These are phyloP conservation scores for Champsocephalus esox DNA, from an alignment of 2,797 vertebrate species.

Conservation along the genomic window DNA sequence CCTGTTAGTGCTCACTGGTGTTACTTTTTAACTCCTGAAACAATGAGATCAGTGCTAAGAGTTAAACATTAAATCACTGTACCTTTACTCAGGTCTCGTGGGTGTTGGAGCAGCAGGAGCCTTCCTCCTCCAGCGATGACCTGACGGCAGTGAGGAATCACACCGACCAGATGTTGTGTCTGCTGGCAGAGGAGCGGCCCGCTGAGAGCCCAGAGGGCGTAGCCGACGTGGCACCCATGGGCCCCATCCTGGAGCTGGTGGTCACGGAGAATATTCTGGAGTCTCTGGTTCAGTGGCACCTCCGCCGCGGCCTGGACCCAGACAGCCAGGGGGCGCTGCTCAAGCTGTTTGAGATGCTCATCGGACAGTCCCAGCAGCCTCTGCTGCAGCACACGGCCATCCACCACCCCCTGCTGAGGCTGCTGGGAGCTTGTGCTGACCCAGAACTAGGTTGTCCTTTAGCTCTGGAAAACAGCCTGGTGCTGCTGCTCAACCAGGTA, in stretches of 20 bases:
- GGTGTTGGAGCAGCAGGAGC: constrained; percentile 89
- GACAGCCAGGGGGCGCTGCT: constrained; percentile 90
- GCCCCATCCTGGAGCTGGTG: constrained; percentile 92
- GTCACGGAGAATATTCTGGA: constrained; percentile 90
- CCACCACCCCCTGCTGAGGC: constrained; percentile 89
- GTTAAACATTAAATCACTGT: not conserved
- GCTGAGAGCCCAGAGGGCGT: constrained; percentile 69
- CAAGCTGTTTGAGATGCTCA: constrained; percentile 97
- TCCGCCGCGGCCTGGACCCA: constrained; percentile 85
- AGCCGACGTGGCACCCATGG: constrained; percentile 59
- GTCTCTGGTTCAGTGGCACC: constrained; percentile 91
- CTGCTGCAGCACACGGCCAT: constrained; percentile 90
- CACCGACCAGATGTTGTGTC: constrained; percentile 95
- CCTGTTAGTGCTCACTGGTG: not conserved
- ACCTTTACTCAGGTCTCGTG: constrained; percentile 86
- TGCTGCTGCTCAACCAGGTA: constrained; percentile 96
- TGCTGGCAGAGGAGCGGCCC: constrained; percentile 92
- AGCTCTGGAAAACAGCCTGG: constrained; percentile 90
- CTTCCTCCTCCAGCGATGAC: constrained; percentile 88
- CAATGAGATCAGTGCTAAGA: not conserved
- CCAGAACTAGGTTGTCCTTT: constrained; percentile 87
- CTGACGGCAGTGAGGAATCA: constrained; percentile 94
- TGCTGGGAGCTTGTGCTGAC: constrained; percentile 90
- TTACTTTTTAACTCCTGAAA: not conserved
- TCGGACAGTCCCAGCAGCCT: constrained; percentile 93